Evolutionary conservation across 1,140 invertebrate species (phyloP), one percentile per base, ranked within the genome.

Genomic region (Achatina immaculata): DNA sequence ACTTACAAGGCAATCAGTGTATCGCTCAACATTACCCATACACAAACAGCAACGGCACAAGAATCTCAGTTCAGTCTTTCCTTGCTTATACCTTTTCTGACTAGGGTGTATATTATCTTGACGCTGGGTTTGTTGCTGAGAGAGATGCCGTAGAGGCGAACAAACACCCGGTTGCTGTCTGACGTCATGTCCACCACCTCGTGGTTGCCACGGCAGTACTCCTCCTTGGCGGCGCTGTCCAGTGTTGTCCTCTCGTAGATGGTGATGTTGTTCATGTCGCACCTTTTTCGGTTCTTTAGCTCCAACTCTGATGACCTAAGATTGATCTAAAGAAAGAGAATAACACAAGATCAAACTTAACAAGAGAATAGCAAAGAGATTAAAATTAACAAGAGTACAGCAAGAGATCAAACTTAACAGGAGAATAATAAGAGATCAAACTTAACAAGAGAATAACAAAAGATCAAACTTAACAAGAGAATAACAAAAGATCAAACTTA

Each of bases 121-220:
- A 85, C 43, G 9, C 66, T 62, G 0, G 84, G 84, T 38, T 78
- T 81, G 45, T 66, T 45, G 2, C 55, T 42, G 2, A 78, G 28
- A 11, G 38, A 65, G 65, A 55, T 80, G 16, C 82, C 81, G 55
- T 80, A 85, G 19, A 85, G n/a, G 19, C 83, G 73, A n/a, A 85
- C 78, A 74, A 85, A 85, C n/a, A 85, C 80, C 19, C 84, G 72
- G 75, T 85, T 85, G n/a, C 65, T 71, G 11, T 71, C 34, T 31
- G 82, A 82, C 21, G 80, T 83, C 69, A 81, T 69, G n/a, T 83
- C 77, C 71, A 82, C 48, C 31, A 48, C 21, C 31, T 68, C 24
- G 19, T 66, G 31, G 42, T 75, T 48, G 31, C 51, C 80, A 0
- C 51, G n/a, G 48, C 84, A 85, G 48, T 80, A 43, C 9, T 68